Conservation (phyloP, 2,888 invertebrate species). For the Agriopis leucophaearia region DNA sequence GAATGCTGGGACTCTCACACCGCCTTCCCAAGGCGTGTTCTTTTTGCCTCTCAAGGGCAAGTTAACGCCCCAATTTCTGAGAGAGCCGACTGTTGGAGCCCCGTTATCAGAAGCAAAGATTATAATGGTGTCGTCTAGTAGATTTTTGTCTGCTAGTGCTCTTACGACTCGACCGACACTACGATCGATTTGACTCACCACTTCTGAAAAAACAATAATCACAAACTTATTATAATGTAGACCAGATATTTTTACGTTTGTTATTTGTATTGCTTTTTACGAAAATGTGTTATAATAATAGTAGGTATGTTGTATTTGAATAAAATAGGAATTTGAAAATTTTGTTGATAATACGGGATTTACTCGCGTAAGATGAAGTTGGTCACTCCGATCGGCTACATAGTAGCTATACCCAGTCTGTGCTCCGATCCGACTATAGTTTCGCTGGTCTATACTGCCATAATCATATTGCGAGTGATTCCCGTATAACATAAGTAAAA, state of each 20-base stretch:
- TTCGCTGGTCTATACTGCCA: too few relatives aligned
- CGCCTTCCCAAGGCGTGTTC: conserved; percentile 94
- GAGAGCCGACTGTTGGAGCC: conserved; percentile 91
- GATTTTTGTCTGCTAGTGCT: conserved; percentile 88
- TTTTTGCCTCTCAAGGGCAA: conserved; percentile 94
- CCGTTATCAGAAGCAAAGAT: conserved; percentile 97
- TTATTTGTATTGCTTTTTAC: neutral
- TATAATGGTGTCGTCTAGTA: conserved; percentile 94
- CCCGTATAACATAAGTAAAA: too few relatives aligned
- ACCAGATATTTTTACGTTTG: neutral
- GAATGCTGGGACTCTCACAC: conserved; percentile 91
- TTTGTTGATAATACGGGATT: too few relatives aligned
- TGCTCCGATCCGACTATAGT: too few relatives aligned
- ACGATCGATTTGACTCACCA: conserved; percentile 93
- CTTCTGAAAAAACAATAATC: conserved; percentile 63
- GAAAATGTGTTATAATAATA: too few relatives aligned
- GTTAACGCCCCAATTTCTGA: conserved; percentile 92
- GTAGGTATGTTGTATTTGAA: too few relatives aligned
- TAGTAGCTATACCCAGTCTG: too few relatives aligned
- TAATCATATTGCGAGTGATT: too few relatives aligned
- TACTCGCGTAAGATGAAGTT: too few relatives aligned
- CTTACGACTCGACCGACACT: conserved; percentile 92
- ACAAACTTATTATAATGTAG: neutral
- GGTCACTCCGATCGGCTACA: too few relatives aligned
- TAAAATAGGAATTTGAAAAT: too few relatives aligned